Evolutionary conservation across 2,113 vertebrate genomes (phyloP), one percentile per base, ranked within the genome.

Genomic region (Aptenodytes patagonicus): DNA sequence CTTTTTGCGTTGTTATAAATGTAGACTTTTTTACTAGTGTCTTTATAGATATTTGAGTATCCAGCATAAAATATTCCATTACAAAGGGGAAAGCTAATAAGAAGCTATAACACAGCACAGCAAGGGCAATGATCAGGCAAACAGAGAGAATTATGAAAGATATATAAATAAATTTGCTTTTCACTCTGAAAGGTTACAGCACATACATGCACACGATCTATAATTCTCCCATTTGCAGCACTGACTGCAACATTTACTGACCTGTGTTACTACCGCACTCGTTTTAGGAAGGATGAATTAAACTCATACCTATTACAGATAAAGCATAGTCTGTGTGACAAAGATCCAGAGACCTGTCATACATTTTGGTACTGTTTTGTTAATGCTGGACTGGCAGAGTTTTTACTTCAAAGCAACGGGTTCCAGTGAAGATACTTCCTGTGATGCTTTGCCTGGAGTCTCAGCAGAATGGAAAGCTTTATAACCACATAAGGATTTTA

Each of bases 41-140:
- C 94, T 97, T 96, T 95, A 96, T 95, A 90, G 96, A 84, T 92
- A 94, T 70, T 94, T 97, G 95, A 96, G 84, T 94, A 95, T 95
- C 82, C 71, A 66, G 78, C 93, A 94, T 97, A 96, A 97, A 97
- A 95, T 96, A 95, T 93, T 95, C 75, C 93, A 95, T 93, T 96
- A 95, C 91, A 94, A 95, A 94, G 75, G 60, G 75, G 84, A 95
- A 95, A 89, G 91, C 87, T 96, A 96, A 95, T 93, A 95, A 94
- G 95, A 95, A 95, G 93, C 89, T 96, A 70, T 94, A 94, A 94
- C 49, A 55, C 68, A 80, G 89, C 94, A 93, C 71, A 90, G 95
- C 89, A 94, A 96, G 93, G 87, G 89, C 95, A 96, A 73, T n/a
- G 78, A 94, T 97, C 18, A 17, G 87, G 75, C 93, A 94, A 95